These are phyloP conservation scores for Epicauta chinensis DNA, from an alignment of 1,140 invertebrate species.

Conservation along the genomic window DNA sequence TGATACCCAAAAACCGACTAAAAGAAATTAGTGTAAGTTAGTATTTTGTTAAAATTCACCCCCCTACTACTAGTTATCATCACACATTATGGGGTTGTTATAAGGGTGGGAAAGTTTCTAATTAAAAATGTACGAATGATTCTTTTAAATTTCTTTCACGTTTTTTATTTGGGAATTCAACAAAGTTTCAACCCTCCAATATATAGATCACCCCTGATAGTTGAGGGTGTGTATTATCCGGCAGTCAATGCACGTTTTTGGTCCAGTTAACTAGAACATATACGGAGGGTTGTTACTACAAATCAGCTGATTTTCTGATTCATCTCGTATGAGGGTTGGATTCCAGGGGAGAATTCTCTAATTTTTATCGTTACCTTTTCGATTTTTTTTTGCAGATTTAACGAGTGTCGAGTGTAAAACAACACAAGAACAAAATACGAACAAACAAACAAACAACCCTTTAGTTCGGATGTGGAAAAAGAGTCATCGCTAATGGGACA, in stretches of 20 bases:
- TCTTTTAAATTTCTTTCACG: too few relatives aligned
- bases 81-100: too few relatives aligned
- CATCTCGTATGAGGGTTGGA: slow-evolving; percentile 11
- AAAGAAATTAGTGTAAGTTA: not conserved
- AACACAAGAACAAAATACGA: not conserved
- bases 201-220: slow-evolving; percentile 3
- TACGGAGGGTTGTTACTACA: slow-evolving; percentile 26
- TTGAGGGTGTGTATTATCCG: slow-evolving; percentile 8
- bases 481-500: slow-evolving; percentile 2
- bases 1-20: not conserved
- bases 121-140: too few relatives aligned
- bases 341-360: not conserved
- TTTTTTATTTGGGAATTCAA: not conserved
- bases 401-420: not conserved
- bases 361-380: not conserved
- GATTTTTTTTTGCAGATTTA: not conserved
- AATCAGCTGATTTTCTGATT: slow-evolving; percentile 37
- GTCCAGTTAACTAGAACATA: slow-evolving; percentile 17
- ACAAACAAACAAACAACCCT: too few relatives aligned
- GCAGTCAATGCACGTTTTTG: slow-evolving; percentile 19
- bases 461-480: slow-evolving; percentile 3
- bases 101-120: too few relatives aligned
- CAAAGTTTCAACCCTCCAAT: too few relatives aligned
- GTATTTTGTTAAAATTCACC: not conserved
- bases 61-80: too few relatives aligned